phyloP scores from a whole-genome alignment of 2,113 vertebrate species.

The Barbus barbus region DNA sequence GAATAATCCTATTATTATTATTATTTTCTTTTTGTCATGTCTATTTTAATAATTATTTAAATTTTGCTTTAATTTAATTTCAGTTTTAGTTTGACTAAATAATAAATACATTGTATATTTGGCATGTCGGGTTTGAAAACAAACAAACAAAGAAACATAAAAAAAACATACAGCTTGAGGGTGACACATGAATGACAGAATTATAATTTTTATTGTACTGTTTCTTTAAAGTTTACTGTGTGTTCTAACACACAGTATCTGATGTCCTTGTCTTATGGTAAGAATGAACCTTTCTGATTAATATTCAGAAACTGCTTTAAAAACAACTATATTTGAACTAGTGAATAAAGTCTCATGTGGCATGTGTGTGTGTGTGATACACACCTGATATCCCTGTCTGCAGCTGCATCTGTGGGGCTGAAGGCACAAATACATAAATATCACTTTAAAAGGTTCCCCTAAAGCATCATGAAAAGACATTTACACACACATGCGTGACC shows the following conservation, averaged over 20 bases:
- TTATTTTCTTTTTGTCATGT: too few relatives aligned
- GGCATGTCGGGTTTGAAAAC: too few relatives aligned
- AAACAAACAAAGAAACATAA: too few relatives aligned
- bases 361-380: constrained; percentile 11
- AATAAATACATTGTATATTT: too few relatives aligned
- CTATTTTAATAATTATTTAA: too few relatives aligned
- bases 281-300: background rate
- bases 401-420: constrained; percentile 78
- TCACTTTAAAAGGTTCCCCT: too few relatives aligned
- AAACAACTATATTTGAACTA: background rate
- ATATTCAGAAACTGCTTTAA: background rate
- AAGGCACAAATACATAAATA: constrained; percentile 33
- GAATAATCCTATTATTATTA: too few relatives aligned
- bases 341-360: background rate
- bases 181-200: too few relatives aligned
- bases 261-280: too few relatives aligned
- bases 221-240: background rate
- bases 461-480: background rate
- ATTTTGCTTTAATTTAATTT: too few relatives aligned
- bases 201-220: background rate
- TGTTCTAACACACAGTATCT: background rate
- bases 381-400: constrained; percentile 81
- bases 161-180: too few relatives aligned
- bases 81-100: too few relatives aligned
- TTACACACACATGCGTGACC: background rate